Evolutionary conservation across 2,113 vertebrate species (phyloP), one percentile per base, ranked within the genome.

Genomic region (Eulemur rufifrons): DNA sequence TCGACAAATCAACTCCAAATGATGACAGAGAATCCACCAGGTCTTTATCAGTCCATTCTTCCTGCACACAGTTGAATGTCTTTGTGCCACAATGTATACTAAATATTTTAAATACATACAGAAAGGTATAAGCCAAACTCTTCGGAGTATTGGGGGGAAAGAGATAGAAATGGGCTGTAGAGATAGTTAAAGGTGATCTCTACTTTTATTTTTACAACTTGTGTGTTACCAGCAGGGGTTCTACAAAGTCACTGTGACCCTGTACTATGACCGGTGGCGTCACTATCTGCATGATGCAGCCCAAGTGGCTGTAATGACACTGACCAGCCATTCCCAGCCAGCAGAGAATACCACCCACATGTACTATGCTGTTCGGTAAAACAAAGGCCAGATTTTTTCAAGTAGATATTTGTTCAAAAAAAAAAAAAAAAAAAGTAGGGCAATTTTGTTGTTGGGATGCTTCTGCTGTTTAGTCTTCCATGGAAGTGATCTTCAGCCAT

Each of bases 11-110:
- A 74, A 63, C n/a, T 89, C 80, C 37, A 81, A 52, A 95, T 13
- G 54, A 20, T 96, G 73, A 95, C 0, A 83, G 13, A 0, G 61
- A 91, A 50, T 98, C 97, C 20, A 25, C 64, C 56, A 98, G 71
- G 20, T 99, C 98, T 94, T 99, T 99, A 97, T 99, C 99, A 21
- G 98, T 99, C 98, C 99, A 99, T 88, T 99, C 99, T 97, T 99
- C 98, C 97, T 99, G n/a, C 32, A 71, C 13, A 23, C 4, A 10
- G 59, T 34, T 47, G 71, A 15, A 73, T 89, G 68, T 92, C 77
- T 68, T 45, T 77, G 56, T 77, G 69, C 89, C 14, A 73, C 27
- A 54, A 68, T 8, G 11, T 47, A 20, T 25, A 54, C 15, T 66
- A 86, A 86, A 32, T 37, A 61, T 59, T 63, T 84, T 50, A 83